Base-by-base conservation (phyloP, 53 echinoderm and acorn worm species). In the Apostichopus leukothele region DNA sequence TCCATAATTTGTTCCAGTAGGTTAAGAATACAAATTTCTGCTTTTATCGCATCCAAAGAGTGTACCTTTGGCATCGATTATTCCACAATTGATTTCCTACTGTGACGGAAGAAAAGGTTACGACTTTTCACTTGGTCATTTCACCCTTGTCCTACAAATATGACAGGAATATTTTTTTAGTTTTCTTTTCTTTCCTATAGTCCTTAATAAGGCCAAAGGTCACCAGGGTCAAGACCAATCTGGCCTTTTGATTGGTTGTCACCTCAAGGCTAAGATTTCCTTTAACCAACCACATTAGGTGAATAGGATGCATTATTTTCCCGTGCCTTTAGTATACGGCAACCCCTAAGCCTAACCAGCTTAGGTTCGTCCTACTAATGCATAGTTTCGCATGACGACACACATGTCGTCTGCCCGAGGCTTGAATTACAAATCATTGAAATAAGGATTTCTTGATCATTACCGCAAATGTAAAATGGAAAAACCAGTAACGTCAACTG, bases 361-460 rank as follows among this genome's bases (percentile, higher is more conserved):
- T 79, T 79, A 79, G 79, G 79, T 79, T 79, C 53, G 3, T 79
- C 52, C 53, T 12, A 53, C 79, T 53, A 79, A 54, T 54, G 53
- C 79, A 79, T 20, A 79, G 79, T 79, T 79, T 53, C 79, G 79
- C 79, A 79, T 79, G 79, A 53, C 79, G 53, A 79, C 79, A 53
- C 79, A 79, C 79, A 79, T 57, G 53, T 51, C 54, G 79, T 53
- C 55, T 51, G 79, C 79, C 79, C 79, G 79, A 53, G 79, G 79
- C 79, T 79, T 79, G 79, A 79, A 79, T 79, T 79, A 54, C 79
- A 79, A 79, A 79, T 79, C 20, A 79, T 53, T 16, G 79, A 54
- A 79, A 79, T 79, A 54, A 79, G 79, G 79, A 79, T 79, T 79
- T 79, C 79, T 79, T 54, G 19, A 79, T 79, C 59, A 79, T 79